These are phyloP conservation scores for Nannoperca australis DNA, from an alignment of 2,797 vertebrate species.

Conservation along the genomic window DNA sequence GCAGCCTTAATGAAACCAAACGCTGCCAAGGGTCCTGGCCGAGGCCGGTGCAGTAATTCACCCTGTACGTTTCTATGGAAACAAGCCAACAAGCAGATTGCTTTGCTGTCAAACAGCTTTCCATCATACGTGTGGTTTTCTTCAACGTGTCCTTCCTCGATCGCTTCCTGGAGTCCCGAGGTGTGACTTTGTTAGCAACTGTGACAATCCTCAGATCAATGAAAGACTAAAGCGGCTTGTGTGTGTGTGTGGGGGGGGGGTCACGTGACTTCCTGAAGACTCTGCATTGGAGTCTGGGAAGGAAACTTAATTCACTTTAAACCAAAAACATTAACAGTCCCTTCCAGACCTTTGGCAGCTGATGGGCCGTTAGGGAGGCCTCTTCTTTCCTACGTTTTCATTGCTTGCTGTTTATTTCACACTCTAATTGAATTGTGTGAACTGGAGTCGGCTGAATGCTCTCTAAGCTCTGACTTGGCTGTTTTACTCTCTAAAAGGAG, in stretches of 20 bases:
- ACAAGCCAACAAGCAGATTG: conserved; percentile 2
- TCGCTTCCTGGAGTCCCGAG: background rate
- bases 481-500: background rate
- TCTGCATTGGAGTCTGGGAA: background rate
- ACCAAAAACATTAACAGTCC: conserved; percentile 6
- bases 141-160: background rate
- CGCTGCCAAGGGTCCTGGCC: conserved; percentile 8
- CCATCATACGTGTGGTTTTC: background rate
- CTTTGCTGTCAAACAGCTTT: conserved; percentile 25
- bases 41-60: conserved; percentile 13
- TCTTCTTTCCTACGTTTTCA: background rate
- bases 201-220: background rate
- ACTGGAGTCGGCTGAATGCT: conserved; percentile 8
- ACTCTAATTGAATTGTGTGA: background rate
- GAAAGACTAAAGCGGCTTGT: background rate
- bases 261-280: conserved; percentile 1
- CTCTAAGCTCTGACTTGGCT: background rate
- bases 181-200: conserved; percentile 8
- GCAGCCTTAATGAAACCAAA: conserved; percentile 3
- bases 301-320: conserved; percentile 1
- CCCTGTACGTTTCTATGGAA: background rate
- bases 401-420: background rate
- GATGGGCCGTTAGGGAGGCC: background rate
- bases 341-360: background rate
- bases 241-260: too few relatives aligned